Evolutionary conservation across 2,113 vertebrate species (phyloP), one percentile per base, ranked within the genome.

Genomic region (Corapipo altera): DNA sequence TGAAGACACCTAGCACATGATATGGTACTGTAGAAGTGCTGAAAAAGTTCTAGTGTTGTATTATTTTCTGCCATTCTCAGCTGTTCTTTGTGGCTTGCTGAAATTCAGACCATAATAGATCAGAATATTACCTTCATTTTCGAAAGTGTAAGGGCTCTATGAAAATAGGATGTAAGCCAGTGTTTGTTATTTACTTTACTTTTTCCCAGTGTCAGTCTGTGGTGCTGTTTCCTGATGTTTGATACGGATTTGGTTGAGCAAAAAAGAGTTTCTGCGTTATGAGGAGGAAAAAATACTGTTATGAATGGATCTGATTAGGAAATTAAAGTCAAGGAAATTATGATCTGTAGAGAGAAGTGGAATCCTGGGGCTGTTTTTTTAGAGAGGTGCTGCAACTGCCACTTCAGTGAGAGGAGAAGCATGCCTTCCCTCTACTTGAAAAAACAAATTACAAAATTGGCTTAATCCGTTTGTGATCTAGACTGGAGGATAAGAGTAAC

Each of bases 11-110:
- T 3, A 54, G 20, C 32, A 33, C 7, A 6, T 48, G n/a, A 16
- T 51, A 15, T 8, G 19, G 20, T 41, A 11, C 24, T 62, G 23
- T 7, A 62, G 33, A 80, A 43, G 35, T 64, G 27, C 57, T 88
- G 79, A 74, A 72, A 62, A 64, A 12, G 5, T 41, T 77, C 6
- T 64, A 37, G 16, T 18, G 24, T 18, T 78, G 28, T 77, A 5
- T 52, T 65, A 21, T 86, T 62, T 88, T 86, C 28, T 89, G 43
- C 46, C 16, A 6, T 72, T 93, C 48, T 86, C 35, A 83, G 21
- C 65, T 92, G 15, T 74, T 93, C 41, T 57, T 79, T 65, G 37
- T 71, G 30, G 35, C 21, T 74, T 88, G 58, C 58, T 95, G 69
- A 58, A 88, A 80, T 86, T 71, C 44, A 55, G 22, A 30, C 51